Evolutionary conservation across 2,113 vertebrate species (phyloP).

Genomic region (Rhinolophus sinicus): DNA sequence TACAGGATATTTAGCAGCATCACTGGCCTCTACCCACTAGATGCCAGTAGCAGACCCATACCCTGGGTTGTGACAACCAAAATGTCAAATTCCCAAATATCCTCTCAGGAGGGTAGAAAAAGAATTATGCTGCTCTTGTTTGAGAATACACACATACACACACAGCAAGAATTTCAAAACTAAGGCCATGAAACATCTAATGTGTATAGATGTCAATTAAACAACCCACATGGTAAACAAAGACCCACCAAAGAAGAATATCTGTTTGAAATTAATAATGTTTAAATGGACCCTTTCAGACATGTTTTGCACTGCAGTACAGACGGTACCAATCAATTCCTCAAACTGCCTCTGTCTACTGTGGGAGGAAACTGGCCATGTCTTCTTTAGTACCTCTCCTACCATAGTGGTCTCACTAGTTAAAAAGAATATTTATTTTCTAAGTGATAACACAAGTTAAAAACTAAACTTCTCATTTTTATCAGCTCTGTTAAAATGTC

Average conservation of each 20-base stretch:
- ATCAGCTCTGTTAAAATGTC: background rate
- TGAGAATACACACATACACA: background rate
- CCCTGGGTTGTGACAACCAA: background rate
- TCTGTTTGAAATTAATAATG: background rate
- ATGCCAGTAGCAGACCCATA: background rate
- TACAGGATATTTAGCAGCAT: background rate
- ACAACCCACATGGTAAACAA: background rate
- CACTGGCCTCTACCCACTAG: background rate
- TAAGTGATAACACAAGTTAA: background rate
- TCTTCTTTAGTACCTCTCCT: background rate
- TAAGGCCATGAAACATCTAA: background rate
- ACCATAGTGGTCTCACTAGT: background rate
- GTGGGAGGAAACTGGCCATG: background rate
- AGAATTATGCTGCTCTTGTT: background rate
- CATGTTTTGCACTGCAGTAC: background rate
- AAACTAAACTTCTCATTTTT: background rate
- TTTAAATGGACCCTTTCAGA: background rate
- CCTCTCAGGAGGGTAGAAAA: background rate
- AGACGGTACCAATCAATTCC: background rate
- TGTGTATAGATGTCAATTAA: background rate
- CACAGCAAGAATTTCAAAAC: background rate
- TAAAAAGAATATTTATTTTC: background rate
- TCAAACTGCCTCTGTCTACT: background rate
- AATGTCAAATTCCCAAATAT: background rate
- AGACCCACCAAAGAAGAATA: background rate